These are phyloP conservation scores for Zoanthus sociatus DNA, from an alignment of 92 coral and sea anemone species.

Conservation along the genomic window DNA sequence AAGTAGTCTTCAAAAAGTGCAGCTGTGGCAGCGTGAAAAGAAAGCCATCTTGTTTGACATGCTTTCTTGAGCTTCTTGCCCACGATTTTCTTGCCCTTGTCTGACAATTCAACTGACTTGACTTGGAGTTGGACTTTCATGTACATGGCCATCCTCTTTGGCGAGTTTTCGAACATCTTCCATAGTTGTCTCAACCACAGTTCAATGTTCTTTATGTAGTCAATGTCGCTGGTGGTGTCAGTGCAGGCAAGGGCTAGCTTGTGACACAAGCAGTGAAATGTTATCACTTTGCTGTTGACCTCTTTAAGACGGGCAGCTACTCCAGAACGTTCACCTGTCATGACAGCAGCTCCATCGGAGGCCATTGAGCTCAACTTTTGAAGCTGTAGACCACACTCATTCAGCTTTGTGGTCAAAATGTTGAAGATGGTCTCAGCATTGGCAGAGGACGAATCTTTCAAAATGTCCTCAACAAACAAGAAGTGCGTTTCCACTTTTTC, in stretches of 20 bases:
- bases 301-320: slow-evolving; percentile 58
- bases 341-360: slow-evolving; percentile 67
- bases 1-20: slow-evolving; percentile 61
- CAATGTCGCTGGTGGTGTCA: slow-evolving; percentile 27
- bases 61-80: slow-evolving; percentile 51
- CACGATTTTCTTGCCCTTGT: slow-evolving; percentile 6
- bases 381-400: slow-evolving; percentile 60
- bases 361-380: slow-evolving; percentile 66
- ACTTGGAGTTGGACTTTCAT: slow-evolving; percentile 20
- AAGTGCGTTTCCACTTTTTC: slow-evolving; percentile 68
- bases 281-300: slow-evolving; percentile 59
- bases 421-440: slow-evolving; percentile 68
- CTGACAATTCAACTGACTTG: slow-evolving; percentile 6
- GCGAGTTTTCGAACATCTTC: slow-evolving; percentile 25
- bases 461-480: slow-evolving; percentile 66
- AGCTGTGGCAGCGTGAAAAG: slow-evolving; percentile 26
- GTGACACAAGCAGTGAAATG: slow-evolving; percentile 66
- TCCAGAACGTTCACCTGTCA: slow-evolving; percentile 61
- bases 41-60: slow-evolving; percentile 49
- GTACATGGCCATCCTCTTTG: slow-evolving; percentile 4
- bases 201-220: slow-evolving; percentile 19
- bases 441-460: slow-evolving; percentile 56
- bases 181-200: slow-evolving; percentile 29
- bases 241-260: slow-evolving; percentile 29
- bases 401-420: slow-evolving; percentile 47